Evolutionary conservation across 2,113 vertebrate genomes (phyloP).

Genomic region (Okapia johnstoni): DNA sequence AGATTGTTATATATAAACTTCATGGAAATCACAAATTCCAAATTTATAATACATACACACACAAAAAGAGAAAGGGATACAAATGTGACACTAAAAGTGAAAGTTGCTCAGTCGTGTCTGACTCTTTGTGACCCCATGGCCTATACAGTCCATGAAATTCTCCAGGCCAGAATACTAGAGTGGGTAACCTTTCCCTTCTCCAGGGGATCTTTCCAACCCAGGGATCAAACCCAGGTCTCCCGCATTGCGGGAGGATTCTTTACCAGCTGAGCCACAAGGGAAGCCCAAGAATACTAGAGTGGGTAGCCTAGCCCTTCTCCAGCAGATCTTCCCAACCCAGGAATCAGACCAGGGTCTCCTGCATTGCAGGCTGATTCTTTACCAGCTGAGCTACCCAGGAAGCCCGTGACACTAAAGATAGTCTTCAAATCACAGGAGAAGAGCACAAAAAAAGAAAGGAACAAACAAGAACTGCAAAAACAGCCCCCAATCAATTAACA

Average conservation of each 20-base stretch:
- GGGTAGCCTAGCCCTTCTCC: neutral
- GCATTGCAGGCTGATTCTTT: neutral
- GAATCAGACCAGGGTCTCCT: neutral
- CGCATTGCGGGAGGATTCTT: rapidly evolving
- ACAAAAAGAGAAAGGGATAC: neutral
- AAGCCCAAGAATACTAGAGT: neutral
- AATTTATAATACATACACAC: neutral
- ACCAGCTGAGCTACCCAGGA: neutral
- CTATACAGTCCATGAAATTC: neutral
- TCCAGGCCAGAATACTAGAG: neutral
- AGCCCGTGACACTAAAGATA: neutral
- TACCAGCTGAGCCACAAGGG: neutral
- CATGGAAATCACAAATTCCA: neutral
- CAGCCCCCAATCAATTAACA: neutral
- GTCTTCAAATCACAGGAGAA: neutral
- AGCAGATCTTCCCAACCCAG: neutral
- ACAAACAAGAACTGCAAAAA: neutral
- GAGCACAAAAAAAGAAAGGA: neutral
- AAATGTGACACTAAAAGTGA: neutral
- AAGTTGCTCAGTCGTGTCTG: neutral
- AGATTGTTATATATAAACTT: neutral
- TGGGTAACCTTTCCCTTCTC: neutral
- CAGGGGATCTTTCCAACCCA: neutral
- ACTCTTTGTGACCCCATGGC: neutral
- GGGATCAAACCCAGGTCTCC: neutral